These are phyloP conservation scores for Sthenelais limicola DNA, from an alignment of 2,888 invertebrate genomes.

Conservation along the genomic window DNA sequence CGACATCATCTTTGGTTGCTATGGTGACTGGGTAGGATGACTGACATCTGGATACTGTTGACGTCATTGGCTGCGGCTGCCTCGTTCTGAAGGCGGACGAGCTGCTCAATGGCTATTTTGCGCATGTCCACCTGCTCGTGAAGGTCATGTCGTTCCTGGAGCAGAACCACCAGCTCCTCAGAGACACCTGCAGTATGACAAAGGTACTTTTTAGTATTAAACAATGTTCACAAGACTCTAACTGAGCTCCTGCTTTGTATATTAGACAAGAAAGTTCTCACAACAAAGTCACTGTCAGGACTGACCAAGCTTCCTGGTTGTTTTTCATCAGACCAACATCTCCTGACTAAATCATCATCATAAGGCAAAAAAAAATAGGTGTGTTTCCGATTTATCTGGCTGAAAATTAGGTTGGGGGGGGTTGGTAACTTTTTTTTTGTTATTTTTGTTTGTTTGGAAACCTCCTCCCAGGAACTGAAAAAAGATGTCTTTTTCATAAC, in stretches of 20 bases:
- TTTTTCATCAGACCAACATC: too few relatives aligned
- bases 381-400: too few relatives aligned
- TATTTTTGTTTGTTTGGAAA: too few relatives aligned
- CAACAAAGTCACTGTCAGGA: too few relatives aligned
- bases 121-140: slow-evolving; percentile 49
- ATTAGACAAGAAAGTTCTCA: too few relatives aligned
- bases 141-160: slow-evolving; percentile 47
- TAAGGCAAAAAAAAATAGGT: too few relatives aligned
- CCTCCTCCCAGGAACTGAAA: too few relatives aligned
- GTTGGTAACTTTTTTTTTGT: too few relatives aligned
- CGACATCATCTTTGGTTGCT: slow-evolving; percentile 1
- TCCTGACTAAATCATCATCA: too few relatives aligned
- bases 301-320: too few relatives aligned
- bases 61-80: slow-evolving; percentile 21
- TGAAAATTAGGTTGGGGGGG: too few relatives aligned
- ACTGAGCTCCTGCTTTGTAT: neutral
- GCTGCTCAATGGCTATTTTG: slow-evolving; percentile 47
- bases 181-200: slow-evolving; percentile 37
- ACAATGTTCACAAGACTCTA: neutral
- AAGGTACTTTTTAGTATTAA: neutral
- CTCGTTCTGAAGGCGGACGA: slow-evolving; percentile 39
- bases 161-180: slow-evolving; percentile 45
- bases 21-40: slow-evolving; percentile 3
- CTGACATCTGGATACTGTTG: slow-evolving; percentile 27
- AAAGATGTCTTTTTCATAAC: too few relatives aligned